Base-by-base conservation (phyloP, 1,140 invertebrate genomes). In the Polypedilum pembai region DNA sequence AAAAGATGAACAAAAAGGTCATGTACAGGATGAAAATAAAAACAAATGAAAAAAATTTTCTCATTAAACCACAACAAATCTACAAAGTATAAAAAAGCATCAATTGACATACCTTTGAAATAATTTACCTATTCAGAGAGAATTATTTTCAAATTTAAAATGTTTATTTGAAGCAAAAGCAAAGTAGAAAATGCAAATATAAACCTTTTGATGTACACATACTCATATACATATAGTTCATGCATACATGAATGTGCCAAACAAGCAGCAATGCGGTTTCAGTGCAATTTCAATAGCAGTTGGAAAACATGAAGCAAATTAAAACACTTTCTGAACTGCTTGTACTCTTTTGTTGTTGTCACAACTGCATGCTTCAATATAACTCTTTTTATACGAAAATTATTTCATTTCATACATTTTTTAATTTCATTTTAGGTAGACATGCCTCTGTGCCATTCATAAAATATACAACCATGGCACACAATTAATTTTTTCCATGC, bases 301-400 rank as follows among this genome's bases (percentile, higher is more conserved):
- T 56, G 3, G 45, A 4, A 15, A 12, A 56, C 12, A n/a, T 56
- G 24, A 33, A 33, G 2, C 24, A 56, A 56, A 56, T 56, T 56
- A n/a, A 8, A 12, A n/a, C 10, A 56, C 3, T 12, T 12, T 56
- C n/a, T 56, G 45, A 56, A 56, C 12, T 15, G 24, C 24, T 33
- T 33, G 24, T 5, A 33, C 24, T 33, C 24, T 33, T 33, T 33
- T 33, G 24, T 33, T 56, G 3, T n/a, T 56, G 45, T 56, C 45
- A 56, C 45, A 56, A 56, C 45, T 56, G 45, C 4, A 12, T 56
- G 45, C n/a, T 56, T 56, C 45, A 56, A 56, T 56, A 56, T 56
- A 33, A 33, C 24, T 56, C 10, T 15, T 56, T 56, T 56, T 56
- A 15, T 56, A 12, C 12, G 10, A 56, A 45, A 45, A 45, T 33